phyloP scores from a whole-genome alignment of 2,797 vertebrate genomes.

The Nyctibius grandis region DNA sequence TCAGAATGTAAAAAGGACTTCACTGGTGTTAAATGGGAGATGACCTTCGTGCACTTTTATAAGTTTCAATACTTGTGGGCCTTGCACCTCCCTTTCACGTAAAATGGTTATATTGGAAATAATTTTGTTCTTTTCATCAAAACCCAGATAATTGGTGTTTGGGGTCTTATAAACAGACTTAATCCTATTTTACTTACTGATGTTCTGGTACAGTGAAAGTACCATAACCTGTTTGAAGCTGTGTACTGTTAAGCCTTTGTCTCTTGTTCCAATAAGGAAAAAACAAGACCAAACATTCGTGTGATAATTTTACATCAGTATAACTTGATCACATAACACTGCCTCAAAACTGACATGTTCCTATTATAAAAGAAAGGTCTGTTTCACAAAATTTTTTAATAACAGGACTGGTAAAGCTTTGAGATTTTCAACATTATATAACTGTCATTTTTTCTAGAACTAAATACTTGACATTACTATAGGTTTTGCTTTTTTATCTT shows the following conservation, averaged over 20 bases:
- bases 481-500: background rate
- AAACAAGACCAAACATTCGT: background rate
- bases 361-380: background rate
- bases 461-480: background rate
- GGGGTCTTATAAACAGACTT: background rate
- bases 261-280: background rate
- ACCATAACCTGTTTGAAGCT: background rate
- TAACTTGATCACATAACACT: background rate
- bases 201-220: background rate
- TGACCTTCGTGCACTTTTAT: background rate
- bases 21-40: background rate
- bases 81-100: background rate
- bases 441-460: background rate
- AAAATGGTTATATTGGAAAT: background rate
- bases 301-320: background rate
- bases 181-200: background rate
- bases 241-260: background rate
- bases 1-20: constrained; percentile 12
- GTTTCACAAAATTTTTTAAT: background rate
- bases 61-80: background rate
- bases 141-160: background rate
- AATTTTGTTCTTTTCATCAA: background rate
- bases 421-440: background rate
- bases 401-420: background rate
- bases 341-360: background rate